These are phyloP conservation scores for Nyleta sp. DNA, from an alignment of 2,888 invertebrate genomes.

Conservation along the genomic window DNA sequence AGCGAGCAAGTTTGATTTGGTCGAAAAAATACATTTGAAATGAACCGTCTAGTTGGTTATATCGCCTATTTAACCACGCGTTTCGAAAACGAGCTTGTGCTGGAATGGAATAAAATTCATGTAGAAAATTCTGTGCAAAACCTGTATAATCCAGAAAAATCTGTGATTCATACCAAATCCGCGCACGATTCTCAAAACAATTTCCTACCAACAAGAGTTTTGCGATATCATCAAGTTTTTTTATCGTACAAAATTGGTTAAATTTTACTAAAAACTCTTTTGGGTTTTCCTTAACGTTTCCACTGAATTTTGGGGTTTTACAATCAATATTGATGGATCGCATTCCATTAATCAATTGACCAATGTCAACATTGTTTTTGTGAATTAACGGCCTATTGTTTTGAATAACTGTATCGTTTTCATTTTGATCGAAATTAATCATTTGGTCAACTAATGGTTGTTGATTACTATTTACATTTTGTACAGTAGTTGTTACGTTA, in stretches of 20 bases:
- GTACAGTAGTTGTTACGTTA: too few species aligned
- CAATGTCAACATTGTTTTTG: too few species aligned
- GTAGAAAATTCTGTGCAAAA: conserved; percentile 37
- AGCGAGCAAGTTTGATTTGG: conserved; percentile 41
- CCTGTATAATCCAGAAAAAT: not conserved
- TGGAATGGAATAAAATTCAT: conserved; percentile 50
- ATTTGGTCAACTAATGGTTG: too few species aligned
- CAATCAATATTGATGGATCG: not conserved
- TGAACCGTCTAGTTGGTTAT: conserved; percentile 9
- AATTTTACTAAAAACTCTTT: conserved; percentile 12
- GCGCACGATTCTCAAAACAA: conserved; percentile 23
- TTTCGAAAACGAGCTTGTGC: conserved; percentile 21
- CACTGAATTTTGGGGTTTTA: conserved; percentile 5
- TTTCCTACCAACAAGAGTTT: conserved; percentile 31
- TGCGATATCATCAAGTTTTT: not conserved
- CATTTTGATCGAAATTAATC: too few species aligned
- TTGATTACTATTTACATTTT: too few species aligned
- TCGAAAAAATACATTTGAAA: conserved; percentile 43
- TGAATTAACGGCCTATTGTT: too few species aligned
- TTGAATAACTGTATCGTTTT: too few species aligned
- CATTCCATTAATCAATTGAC: conserved; percentile 13
- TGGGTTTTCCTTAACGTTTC: not conserved
- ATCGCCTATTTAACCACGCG: conserved; percentile 31
- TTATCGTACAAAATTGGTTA: conserved; percentile 14
- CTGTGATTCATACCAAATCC: conserved; percentile 46